These are phyloP conservation scores for Mus caroli DNA, from an alignment of 2,797 vertebrate genomes.

Conservation along the genomic window DNA sequence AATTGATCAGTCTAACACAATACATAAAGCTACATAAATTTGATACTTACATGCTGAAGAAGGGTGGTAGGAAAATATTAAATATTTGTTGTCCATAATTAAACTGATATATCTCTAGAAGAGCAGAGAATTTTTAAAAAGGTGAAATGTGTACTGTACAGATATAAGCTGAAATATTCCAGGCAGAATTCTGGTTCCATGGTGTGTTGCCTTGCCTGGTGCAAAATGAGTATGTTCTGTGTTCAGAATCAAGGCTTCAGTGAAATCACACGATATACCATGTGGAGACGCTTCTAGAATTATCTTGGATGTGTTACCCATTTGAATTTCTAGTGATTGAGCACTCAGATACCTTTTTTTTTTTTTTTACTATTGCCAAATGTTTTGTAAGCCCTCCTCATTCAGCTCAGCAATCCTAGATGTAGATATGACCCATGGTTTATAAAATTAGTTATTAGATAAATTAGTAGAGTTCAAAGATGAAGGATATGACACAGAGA, in stretches of 20 bases:
- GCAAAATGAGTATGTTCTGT: too few species aligned
- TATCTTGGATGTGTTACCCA: rapidly evolving
- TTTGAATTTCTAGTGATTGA: background rate
- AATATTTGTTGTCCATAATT: background rate
- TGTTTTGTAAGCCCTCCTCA: background rate
- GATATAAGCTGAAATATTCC: background rate
- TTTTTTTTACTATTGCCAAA: background rate
- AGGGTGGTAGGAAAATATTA: background rate
- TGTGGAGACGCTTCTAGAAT: background rate
- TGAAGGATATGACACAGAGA: background rate
- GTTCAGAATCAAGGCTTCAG: background rate
- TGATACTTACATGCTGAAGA: background rate
- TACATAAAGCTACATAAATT: background rate
- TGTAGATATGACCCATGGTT: background rate
- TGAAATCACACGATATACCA: background rate
- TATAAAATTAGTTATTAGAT: background rate
- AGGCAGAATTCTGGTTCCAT: rapidly evolving
- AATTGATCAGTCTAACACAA: background rate
- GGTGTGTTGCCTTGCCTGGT: too few species aligned
- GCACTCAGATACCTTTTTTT: background rate
- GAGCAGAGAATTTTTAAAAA: background rate
- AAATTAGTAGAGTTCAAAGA: background rate
- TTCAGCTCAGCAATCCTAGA: background rate
- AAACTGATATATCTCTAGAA: background rate
- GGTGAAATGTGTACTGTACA: background rate